Evolutionary conservation across 2,888 invertebrate genomes (phyloP).

Genomic region (Alviniconcha strummeri): DNA sequence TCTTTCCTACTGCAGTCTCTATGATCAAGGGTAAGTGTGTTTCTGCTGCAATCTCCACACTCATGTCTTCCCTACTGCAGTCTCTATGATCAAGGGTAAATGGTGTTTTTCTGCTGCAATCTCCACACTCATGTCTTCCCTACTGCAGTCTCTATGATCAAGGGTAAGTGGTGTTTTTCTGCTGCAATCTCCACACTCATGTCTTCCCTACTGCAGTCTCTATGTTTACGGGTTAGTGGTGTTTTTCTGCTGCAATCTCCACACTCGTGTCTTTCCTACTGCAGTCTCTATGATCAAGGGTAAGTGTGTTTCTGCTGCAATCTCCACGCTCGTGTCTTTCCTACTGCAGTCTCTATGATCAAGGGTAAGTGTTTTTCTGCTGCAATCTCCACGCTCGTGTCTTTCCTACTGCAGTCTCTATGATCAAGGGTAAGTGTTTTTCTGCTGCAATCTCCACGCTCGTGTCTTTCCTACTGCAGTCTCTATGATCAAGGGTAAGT

Average conservation of each 20-base stretch:
- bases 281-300: constrained; percentile 91
- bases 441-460: not conserved
- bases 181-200: constrained; percentile 79
- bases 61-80: not conserved
- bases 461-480: not conserved
- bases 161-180: constrained; percentile 67
- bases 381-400: no score
- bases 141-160: constrained; percentile 81
- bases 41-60: no score
- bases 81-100: constrained; percentile 79
- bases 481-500: not conserved
- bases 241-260: not conserved
- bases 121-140: no score
- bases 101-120: constrained; percentile 42
- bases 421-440: constrained; percentile 69
- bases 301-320: constrained; percentile 72
- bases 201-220: not conserved
- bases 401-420: constrained; percentile 75
- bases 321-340: no score
- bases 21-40: constrained; percentile 86
- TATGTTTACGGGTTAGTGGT: not conserved
- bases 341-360: not conserved
- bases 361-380: constrained; percentile 83
- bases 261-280: constrained; percentile 78
- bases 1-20: constrained; percentile 86